phyloP scores from a whole-genome alignment of 2,888 invertebrate genomes.

The Trisateles emortualis region DNA sequence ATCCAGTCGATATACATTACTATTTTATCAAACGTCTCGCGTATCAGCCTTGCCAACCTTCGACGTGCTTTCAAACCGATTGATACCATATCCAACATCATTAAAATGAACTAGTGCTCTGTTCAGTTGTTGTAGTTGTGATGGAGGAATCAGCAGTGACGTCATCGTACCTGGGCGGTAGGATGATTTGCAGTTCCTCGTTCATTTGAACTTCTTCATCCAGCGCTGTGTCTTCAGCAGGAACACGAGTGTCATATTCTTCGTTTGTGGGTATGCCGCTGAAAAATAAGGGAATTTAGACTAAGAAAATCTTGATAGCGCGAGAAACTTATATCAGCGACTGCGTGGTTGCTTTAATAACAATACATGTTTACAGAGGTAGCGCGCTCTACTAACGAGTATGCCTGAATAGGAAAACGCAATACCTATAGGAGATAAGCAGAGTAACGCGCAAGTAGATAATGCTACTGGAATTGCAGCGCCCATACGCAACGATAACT shows the following conservation, averaged over 20 bases:
- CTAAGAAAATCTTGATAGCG: too few relatives aligned
- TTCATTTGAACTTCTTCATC: constrained; percentile 75
- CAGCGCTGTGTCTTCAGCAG: constrained; percentile 65
- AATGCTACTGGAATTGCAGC: too few relatives aligned
- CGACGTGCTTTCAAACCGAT: constrained; percentile 52
- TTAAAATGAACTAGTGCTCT: constrained; percentile 36
- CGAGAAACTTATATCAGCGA: too few relatives aligned
- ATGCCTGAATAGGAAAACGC: too few relatives aligned
- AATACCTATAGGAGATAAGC: too few relatives aligned
- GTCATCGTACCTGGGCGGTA: constrained; percentile 78
- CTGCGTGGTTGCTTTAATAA: too few relatives aligned
- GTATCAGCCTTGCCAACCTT: constrained; percentile 53
- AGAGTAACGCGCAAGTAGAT: too few relatives aligned
- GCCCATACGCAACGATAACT: too few relatives aligned
- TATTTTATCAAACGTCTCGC: constrained; percentile 53
- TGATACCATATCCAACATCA: constrained; percentile 37
- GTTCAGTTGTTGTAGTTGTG: constrained; percentile 52
- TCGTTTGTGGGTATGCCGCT: constrained; percentile 63
- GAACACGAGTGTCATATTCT: constrained; percentile 62
- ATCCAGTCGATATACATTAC: constrained; percentile 67
- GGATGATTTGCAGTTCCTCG: constrained; percentile 78
- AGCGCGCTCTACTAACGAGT: too few relatives aligned
- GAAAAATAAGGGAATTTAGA: constrained; percentile 22
- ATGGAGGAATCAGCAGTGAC: constrained; percentile 64
- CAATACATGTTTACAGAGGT: too few relatives aligned